Conservation (phyloP, 2,797 vertebrate genomes). For the Melanotaenia boesemani region DNA sequence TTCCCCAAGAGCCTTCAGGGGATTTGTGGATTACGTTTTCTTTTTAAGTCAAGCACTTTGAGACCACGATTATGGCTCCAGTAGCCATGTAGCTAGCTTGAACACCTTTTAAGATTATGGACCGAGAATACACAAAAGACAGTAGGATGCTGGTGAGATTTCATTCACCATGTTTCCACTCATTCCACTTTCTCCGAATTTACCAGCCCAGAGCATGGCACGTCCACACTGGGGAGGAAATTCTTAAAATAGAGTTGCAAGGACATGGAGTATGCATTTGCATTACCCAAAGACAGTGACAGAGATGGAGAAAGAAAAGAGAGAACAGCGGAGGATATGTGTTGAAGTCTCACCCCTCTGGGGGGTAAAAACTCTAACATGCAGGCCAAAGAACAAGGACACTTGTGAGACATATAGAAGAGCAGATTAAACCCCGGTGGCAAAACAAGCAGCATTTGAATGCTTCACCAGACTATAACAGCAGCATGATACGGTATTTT, state of each 20-base stretch:
- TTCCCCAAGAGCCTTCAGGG: slow-evolving; percentile 45
- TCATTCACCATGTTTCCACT: slow-evolving; percentile 59
- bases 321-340: slow-evolving; percentile 48
- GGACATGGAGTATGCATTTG: slow-evolving; percentile 59
- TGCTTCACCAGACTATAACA: slow-evolving; percentile 71
- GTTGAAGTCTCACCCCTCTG: slow-evolving; percentile 62
- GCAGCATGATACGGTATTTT: slow-evolving; percentile 7
- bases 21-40: slow-evolving; percentile 25
- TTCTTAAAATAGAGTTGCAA: slow-evolving; percentile 73
- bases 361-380: slow-evolving; percentile 71
- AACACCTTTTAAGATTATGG: slow-evolving; percentile 57
- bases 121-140: slow-evolving; percentile 40
- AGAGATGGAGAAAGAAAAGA: slow-evolving; percentile 67
- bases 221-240: slow-evolving; percentile 61
- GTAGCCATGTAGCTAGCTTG: slow-evolving; percentile 33
- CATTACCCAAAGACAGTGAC: slow-evolving; percentile 65
- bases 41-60: slow-evolving; percentile 46
- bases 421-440: slow-evolving; percentile 55
- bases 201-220: slow-evolving; percentile 59
- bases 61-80: slow-evolving; percentile 30
- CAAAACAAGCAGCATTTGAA: slow-evolving; percentile 58
- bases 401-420: slow-evolving; percentile 51
- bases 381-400: slow-evolving; percentile 72
- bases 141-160: slow-evolving; percentile 33
- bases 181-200: slow-evolving; percentile 66